Conservation (phyloP, 2,888 invertebrate species). For the Synanthedon myopaeformis region DNA sequence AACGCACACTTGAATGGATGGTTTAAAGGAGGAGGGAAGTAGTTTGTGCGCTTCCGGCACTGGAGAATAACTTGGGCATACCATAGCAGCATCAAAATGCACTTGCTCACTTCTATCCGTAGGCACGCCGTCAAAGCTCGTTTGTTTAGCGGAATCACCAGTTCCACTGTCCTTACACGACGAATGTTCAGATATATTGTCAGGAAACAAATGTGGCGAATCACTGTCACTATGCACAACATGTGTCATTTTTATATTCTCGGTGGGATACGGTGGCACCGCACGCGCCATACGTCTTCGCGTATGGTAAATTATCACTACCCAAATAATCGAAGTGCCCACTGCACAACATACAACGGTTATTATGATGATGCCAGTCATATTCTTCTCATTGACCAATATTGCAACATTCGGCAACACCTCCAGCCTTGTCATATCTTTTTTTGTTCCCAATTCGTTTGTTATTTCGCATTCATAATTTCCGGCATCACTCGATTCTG, state of each 20-base stretch:
- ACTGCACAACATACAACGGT: slow-evolving; percentile 92
- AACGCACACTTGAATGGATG: slow-evolving; percentile 66
- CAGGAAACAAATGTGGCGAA: slow-evolving; percentile 65
- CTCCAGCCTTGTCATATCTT: slow-evolving; percentile 77
- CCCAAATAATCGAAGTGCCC: slow-evolving; percentile 92
- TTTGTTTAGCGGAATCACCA: slow-evolving; percentile 81
- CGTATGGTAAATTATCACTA: slow-evolving; percentile 89
- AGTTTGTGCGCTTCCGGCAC: slow-evolving; percentile 64
- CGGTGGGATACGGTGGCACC: slow-evolving; percentile 55
- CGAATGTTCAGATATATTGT: slow-evolving; percentile 80
- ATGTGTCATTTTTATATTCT: slow-evolving; percentile 63
- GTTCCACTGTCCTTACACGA: slow-evolving; percentile 85
- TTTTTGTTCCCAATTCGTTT: slow-evolving; percentile 83
- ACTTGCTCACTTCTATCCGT: slow-evolving; percentile 57
- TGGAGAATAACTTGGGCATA: slow-evolving; percentile 58
- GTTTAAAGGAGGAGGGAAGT: slow-evolving; percentile 63
- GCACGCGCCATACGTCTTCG: slow-evolving; percentile 73
- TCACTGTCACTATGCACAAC: slow-evolving; percentile 65
- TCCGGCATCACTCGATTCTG: slow-evolving; percentile 82
- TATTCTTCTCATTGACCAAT: slow-evolving; percentile 77
- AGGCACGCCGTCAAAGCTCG: slow-evolving; percentile 73
- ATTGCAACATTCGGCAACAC: slow-evolving; percentile 74
- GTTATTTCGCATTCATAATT: slow-evolving; percentile 91
- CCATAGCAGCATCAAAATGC: slow-evolving; percentile 50
- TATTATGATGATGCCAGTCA: slow-evolving; percentile 89